A percentile compares a stretch with the other conserved stretches of the same genome.
Conservation (phyloP, 2,113 vertebrate genomes). For the Gymnarchus niloticus region DNA sequence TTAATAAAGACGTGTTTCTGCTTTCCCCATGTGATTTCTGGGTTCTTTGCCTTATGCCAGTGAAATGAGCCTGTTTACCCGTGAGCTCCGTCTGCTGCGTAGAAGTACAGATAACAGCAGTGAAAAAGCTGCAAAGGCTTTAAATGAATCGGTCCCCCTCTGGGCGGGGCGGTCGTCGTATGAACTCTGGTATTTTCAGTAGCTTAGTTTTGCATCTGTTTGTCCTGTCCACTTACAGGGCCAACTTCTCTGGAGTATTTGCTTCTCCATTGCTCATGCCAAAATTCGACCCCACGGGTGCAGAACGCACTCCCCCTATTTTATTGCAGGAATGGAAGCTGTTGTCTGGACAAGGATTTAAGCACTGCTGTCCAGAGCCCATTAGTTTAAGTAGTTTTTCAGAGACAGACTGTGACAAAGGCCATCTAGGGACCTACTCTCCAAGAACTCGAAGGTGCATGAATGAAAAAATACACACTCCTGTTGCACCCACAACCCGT, state of each 20-base stretch:
- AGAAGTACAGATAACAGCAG: neutral
- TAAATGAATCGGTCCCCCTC: neutral
- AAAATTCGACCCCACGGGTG: neutral
- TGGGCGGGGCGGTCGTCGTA: neutral
- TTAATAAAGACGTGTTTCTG: conserved; percentile 37
- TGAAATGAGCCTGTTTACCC: neutral
- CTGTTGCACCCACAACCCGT: no score
- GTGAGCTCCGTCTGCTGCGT: neutral
- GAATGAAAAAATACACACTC: no score
- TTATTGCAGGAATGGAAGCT: neutral
- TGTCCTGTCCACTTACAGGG: neutral
- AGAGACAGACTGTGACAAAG: no score
- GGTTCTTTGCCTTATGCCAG: no score
- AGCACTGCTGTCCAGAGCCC: neutral
- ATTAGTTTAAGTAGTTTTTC: no score
- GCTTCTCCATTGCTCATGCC: neutral
- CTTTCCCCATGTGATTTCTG: conserved; percentile 26
- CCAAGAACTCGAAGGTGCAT: no score
- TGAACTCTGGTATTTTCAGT: neutral
- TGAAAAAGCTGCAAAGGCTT: neutral
- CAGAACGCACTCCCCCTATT: neutral
- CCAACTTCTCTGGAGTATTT: neutral
- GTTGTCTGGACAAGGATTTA: conserved; percentile 8
- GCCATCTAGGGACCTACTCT: no score
- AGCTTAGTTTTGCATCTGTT: neutral